Evolutionary conservation across 2,113 vertebrate genomes (phyloP).

Genomic region (Campylomormyrus tamandua): DNA sequence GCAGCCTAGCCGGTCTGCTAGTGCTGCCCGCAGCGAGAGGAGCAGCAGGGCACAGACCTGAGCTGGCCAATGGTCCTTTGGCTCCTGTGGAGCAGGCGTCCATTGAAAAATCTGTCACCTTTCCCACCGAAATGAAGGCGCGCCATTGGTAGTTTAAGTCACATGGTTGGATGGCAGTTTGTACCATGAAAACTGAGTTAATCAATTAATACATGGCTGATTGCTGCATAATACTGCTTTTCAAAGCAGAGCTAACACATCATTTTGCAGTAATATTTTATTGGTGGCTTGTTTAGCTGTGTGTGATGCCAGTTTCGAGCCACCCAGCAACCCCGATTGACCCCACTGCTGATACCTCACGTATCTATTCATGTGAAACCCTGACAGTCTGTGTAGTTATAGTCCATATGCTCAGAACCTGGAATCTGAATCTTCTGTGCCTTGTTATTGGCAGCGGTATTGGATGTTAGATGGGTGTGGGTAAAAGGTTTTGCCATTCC

Average conservation of each 20-base stretch:
- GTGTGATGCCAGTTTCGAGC: background rate
- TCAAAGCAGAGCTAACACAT: background rate
- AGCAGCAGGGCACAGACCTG: background rate
- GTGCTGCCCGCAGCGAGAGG: background rate
- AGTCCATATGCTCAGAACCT: background rate
- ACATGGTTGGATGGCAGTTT: background rate
- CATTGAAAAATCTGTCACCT: slow-evolving; percentile 4
- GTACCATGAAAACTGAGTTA: background rate
- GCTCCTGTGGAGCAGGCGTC: background rate
- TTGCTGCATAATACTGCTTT: background rate
- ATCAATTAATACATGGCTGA: background rate
- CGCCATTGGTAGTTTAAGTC: background rate
- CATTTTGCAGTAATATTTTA: background rate
- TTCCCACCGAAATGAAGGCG: background rate
- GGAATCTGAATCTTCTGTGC: background rate
- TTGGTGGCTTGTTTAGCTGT: background rate
- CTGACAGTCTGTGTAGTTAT: background rate
- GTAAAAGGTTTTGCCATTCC: background rate
- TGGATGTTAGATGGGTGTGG: background rate
- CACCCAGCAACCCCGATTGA: background rate
- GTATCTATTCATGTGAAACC: background rate
- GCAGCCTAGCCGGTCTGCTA: background rate
- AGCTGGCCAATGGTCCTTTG: background rate
- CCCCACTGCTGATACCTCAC: background rate
- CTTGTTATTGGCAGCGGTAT: background rate